These are phyloP conservation scores for Trilocha varians DNA, from an alignment of 2,888 invertebrate species.

Conservation along the genomic window DNA sequence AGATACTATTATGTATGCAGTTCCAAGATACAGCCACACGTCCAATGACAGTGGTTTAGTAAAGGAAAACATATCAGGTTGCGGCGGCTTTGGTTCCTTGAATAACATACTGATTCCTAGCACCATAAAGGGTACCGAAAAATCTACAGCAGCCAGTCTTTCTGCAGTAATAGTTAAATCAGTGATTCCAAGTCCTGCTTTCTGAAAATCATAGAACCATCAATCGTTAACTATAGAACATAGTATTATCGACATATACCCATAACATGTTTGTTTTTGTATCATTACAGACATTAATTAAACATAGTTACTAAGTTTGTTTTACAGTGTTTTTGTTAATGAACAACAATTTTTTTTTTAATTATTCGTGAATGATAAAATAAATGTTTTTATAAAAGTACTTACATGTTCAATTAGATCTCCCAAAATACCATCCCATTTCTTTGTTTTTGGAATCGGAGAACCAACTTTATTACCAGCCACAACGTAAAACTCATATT, in stretches of 20 bases:
- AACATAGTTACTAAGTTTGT: too few relatives aligned
- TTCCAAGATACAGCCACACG: constrained; percentile 91
- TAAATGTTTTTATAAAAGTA: background rate
- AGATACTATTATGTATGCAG: constrained; percentile 87
- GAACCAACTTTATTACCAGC: constrained; percentile 78
- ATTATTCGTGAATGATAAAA: background rate
- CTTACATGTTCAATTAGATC: constrained; percentile 82
- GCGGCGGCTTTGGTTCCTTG: constrained; percentile 81
- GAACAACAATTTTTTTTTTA: background rate
- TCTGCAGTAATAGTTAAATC: constrained; percentile 95
- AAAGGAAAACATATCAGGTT: constrained; percentile 91
- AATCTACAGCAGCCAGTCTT: constrained; percentile 89
- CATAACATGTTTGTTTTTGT: too few relatives aligned
- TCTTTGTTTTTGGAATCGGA: constrained; percentile 75
- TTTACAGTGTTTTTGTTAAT: too few relatives aligned
- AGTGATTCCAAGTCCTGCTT: constrained; percentile 93
- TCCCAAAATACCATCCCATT: constrained; percentile 85
- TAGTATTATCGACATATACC: too few relatives aligned
- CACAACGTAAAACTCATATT: constrained; percentile 78
- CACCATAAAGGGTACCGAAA: constrained; percentile 97
- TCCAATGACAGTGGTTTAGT: constrained; percentile 86
- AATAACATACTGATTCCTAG: constrained; percentile 91
- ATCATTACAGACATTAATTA: too few relatives aligned
- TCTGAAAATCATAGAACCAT: constrained; percentile 70
- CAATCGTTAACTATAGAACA: too few relatives aligned